Conservation (phyloP, 2,113 vertebrate species). For the Phalacrocorax pelagicus region DNA sequence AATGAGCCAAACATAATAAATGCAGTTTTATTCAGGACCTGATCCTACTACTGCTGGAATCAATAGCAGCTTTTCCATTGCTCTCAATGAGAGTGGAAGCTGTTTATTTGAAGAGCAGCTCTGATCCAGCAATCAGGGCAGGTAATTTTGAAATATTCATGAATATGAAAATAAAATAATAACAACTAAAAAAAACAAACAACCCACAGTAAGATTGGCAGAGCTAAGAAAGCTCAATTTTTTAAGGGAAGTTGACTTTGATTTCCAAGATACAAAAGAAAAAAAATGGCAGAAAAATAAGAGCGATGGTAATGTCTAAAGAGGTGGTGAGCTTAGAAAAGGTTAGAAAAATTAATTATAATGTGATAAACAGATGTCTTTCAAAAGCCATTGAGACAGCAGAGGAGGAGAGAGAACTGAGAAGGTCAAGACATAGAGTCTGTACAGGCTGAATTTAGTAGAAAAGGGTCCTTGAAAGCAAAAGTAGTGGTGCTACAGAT, state of each 20-base stretch:
- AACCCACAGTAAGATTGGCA: background rate
- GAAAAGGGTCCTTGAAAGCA: background rate
- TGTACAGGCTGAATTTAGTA: background rate
- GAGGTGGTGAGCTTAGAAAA: background rate
- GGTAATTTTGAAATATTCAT: constrained; percentile 24
- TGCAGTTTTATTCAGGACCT: constrained; percentile 13
- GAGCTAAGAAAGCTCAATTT: background rate
- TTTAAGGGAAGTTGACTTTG: background rate
- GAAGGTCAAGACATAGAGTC: background rate
- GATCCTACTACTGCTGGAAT: constrained; percentile 45
- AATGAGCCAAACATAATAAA: constrained; percentile 65
- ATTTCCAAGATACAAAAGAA: background rate
- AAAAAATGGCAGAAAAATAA: background rate
- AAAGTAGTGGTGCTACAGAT: background rate
- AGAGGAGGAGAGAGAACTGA: background rate
- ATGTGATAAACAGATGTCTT: background rate
- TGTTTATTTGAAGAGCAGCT: background rate
- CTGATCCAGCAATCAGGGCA: background rate
- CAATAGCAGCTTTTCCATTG: constrained; percentile 28
- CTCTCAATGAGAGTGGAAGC: background rate
- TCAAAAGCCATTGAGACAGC: background rate
- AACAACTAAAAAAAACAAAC: background rate
- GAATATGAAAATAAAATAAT: background rate
- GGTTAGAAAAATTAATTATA: background rate
- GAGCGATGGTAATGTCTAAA: background rate